Conservation (phyloP, 2,797 vertebrate genomes). For the Adrianichthys oophorus region DNA sequence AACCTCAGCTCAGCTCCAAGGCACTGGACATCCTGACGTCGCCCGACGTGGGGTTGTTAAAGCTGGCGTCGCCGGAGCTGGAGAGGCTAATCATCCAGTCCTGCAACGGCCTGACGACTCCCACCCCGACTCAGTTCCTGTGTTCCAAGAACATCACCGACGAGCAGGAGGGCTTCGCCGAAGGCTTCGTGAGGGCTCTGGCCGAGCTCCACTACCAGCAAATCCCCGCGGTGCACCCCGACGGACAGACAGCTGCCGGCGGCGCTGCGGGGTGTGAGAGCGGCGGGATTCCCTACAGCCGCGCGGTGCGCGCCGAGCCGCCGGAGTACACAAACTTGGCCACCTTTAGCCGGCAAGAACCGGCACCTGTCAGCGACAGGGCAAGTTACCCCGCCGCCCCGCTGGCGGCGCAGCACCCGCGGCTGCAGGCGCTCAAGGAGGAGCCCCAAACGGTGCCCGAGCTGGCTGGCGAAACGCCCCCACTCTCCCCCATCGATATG, state of each 20-base stretch:
- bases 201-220: constrained; percentile 93
- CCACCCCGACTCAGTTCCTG: constrained; percentile 91
- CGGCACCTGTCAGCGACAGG: constrained; percentile 71
- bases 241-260: constrained; percentile 47
- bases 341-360: constrained; percentile 54
- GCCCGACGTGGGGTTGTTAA: constrained; percentile 90
- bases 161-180: constrained; percentile 93
- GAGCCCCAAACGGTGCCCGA: constrained; percentile 95
- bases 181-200: constrained; percentile 89
- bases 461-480: constrained; percentile 91
- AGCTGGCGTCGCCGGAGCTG: constrained; percentile 92
- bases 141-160: constrained; percentile 92
- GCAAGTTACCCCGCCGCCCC: constrained; percentile 52
- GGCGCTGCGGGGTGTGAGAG: constrained; percentile 48
- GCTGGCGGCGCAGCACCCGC: constrained; percentile 78
- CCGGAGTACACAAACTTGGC: constrained; percentile 89
- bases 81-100: constrained; percentile 95
- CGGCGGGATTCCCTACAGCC: constrained; percentile 66
- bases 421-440: constrained; percentile 90
- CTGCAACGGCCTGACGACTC: constrained; percentile 90
- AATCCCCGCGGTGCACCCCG: constrained; percentile 57
- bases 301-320: constrained; percentile 80
- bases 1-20: constrained; percentile 88
- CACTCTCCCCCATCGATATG: constrained; percentile 95
- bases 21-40: constrained; percentile 91